phyloP scores from a whole-genome alignment of 2,888 invertebrate species.

The Coelogynopora nodosa region DNA sequence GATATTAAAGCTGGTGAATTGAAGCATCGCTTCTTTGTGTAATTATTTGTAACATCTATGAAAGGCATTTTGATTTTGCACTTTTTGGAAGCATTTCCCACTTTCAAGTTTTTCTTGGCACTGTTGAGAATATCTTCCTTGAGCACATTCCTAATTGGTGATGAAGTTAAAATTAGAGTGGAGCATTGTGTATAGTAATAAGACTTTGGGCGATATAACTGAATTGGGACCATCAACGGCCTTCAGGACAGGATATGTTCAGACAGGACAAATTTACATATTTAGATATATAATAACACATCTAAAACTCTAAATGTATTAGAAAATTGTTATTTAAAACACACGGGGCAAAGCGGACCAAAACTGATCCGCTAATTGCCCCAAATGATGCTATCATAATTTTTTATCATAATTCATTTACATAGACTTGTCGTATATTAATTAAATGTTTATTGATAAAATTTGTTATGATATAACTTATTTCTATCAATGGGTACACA shows the following conservation, averaged over 20 bases:
- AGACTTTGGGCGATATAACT: background rate
- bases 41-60: background rate
- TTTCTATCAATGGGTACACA: background rate
- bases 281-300: too few relatives aligned
- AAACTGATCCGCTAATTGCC: background rate
- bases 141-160: background rate
- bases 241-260: background rate
- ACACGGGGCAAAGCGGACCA: too few relatives aligned
- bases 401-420: constrained; percentile 11
- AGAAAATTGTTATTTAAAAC: background rate
- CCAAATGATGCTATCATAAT: background rate
- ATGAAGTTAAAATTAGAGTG: background rate
- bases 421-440: background rate
- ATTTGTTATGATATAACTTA: constrained; percentile 23
- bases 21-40: background rate
- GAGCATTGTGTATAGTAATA: background rate
- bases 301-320: background rate
- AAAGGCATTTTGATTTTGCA: background rate
- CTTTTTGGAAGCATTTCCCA: background rate
- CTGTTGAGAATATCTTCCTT: background rate
- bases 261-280: too few relatives aligned
- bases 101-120: background rate
- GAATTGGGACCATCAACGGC: background rate
- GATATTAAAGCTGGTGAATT: constrained; percentile 28
- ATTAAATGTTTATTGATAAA: constrained; percentile 18